Evolutionary conservation across 2,113 vertebrate species (phyloP).

Genomic region (Gasterosteus nipponicus): DNA sequence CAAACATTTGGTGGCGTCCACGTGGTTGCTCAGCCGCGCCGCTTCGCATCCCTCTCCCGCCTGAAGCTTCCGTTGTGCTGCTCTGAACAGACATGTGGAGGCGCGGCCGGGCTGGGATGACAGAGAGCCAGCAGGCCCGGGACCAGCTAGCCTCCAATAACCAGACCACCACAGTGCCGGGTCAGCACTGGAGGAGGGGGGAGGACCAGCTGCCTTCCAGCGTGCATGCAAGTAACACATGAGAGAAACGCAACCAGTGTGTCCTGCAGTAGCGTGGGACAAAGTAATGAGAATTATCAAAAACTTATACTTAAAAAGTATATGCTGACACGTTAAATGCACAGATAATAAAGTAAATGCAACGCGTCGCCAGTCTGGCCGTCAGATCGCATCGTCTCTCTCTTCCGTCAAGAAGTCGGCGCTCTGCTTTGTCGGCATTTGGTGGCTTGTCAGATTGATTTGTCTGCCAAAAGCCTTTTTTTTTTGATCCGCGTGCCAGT

Average conservation of each 20-base stretch:
- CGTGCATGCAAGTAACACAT: neutral
- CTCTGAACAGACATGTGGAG: neutral
- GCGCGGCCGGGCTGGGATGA: neutral
- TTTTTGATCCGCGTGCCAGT: slow-evolving; percentile 27
- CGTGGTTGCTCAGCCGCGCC: neutral
- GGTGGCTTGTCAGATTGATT: slow-evolving; percentile 47
- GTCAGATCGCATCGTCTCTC: neutral
- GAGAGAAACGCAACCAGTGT: neutral
- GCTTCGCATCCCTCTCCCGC: neutral
- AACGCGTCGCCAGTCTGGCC: neutral
- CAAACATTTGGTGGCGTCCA: neutral
- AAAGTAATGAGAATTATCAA: neutral
- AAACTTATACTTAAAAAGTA: neutral
- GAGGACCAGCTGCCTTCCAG: neutral
- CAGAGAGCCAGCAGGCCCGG: neutral
- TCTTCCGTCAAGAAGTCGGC: slow-evolving; percentile 17
- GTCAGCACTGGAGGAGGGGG: neutral
- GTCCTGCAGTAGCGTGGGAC: neutral
- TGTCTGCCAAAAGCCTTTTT: slow-evolving; percentile 29
- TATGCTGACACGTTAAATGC: neutral
- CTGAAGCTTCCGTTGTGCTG: neutral
- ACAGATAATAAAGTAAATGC: neutral
- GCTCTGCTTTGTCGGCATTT: slow-evolving; percentile 18
- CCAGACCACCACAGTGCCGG: neutral
- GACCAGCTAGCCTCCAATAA: neutral